These are phyloP conservation scores for Halyomorpha halys DNA, from an alignment of 1,140 invertebrate species.

Conservation along the genomic window DNA sequence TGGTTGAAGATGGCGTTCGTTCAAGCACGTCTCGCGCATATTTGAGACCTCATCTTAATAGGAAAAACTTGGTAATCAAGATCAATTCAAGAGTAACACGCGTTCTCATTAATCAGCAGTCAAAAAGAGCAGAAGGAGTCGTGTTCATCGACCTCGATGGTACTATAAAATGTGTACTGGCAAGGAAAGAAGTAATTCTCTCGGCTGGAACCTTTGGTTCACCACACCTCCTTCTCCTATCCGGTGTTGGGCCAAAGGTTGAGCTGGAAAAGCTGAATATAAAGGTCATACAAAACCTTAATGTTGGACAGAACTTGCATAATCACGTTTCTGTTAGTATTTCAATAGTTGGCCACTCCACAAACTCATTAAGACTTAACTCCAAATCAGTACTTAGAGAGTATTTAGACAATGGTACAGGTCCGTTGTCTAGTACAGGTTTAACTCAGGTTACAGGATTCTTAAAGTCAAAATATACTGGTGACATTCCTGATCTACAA, in stretches of 20 bases:
- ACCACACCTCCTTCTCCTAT: conserved; percentile 60
- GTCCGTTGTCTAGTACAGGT: conserved; percentile 40
- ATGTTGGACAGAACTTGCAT: conserved; percentile 48
- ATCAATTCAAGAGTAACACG: conserved; percentile 57
- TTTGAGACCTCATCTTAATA: conserved; percentile 39
- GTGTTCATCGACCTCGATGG: conserved; percentile 42
- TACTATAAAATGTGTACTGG: conserved; percentile 27
- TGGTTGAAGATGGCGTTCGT: conserved; percentile 30
- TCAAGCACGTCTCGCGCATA: conserved; percentile 43
- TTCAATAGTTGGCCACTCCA: neutral
- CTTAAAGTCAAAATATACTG: conserved; percentile 30
- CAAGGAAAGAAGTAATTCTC: conserved; percentile 53
- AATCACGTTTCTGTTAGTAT: conserved; percentile 41
- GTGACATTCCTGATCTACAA: conserved; percentile 40
- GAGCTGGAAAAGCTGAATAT: conserved; percentile 43
- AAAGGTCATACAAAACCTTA: conserved; percentile 40
- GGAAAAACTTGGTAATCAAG: conserved; percentile 55
- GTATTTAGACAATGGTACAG: conserved; percentile 36
- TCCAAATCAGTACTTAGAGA: conserved; percentile 36
- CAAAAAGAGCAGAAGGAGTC: conserved; percentile 46
- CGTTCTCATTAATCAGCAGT: conserved; percentile 53
- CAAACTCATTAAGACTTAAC: conserved; percentile 36
- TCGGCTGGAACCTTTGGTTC: conserved; percentile 59
- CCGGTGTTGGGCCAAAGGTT: conserved; percentile 53
- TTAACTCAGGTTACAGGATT: conserved; percentile 38